Evolutionary conservation across 2,888 invertebrate species (phyloP).

Genomic region (Lypha dubia): DNA sequence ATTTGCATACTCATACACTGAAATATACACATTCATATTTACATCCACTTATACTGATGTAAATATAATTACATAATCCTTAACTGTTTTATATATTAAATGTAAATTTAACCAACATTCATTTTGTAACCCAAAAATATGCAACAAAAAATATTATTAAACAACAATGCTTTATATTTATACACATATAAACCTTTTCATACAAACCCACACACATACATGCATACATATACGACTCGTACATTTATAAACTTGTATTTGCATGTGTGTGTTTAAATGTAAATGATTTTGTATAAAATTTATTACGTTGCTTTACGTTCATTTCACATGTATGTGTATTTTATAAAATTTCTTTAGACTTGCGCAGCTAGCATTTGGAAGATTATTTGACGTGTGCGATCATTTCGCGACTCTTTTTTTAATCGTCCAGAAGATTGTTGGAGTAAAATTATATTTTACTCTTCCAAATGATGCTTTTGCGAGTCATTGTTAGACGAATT

Average conservation of each 20-base stretch:
- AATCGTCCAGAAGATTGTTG: too few relatives aligned
- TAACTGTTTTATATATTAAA: slow-evolving; percentile 49
- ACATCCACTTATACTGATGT: slow-evolving; percentile 38
- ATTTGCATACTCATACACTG: neutral
- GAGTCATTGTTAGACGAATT: too few relatives aligned
- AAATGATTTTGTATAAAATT: slow-evolving; percentile 5
- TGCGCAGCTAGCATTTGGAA: neutral
- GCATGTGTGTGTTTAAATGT: neutral
- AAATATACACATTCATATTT: neutral
- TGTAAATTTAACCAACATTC: slow-evolving; percentile 43
- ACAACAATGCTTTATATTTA: slow-evolving; percentile 3
- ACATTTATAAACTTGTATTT: neutral
- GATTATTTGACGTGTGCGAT: too few relatives aligned
- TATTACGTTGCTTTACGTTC: neutral
- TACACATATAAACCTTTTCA: neutral
- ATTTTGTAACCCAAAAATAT: slow-evolving; percentile 22
- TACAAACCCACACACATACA: neutral
- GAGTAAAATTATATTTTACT: too few relatives aligned
- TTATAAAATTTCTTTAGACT: slow-evolving; percentile 46
- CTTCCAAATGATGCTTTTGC: too few relatives aligned
- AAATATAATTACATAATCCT: slow-evolving; percentile 60
- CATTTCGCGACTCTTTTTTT: too few relatives aligned
- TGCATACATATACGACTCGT: neutral
- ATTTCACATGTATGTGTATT: slow-evolving; percentile 1
- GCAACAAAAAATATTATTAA: slow-evolving; percentile 14